Evolutionary conservation across 2,113 vertebrate species (phyloP), one percentile per base, ranked within the genome.

Genomic region (Cathartes aura): DNA sequence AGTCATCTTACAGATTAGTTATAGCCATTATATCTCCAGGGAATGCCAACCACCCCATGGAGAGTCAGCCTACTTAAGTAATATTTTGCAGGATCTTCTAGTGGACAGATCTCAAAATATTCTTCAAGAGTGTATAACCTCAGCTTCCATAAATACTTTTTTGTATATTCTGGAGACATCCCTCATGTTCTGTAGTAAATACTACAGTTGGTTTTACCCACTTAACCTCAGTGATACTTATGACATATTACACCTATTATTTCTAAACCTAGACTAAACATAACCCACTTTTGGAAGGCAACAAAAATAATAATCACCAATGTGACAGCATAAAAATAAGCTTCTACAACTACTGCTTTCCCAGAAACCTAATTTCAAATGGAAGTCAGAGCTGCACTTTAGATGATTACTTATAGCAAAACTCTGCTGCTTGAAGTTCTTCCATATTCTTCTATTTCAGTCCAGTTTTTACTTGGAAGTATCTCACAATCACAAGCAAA

Each of bases 21-120:
- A 58, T 72, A 97, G 89, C 62, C 74, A 89, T 93, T 90, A 84
- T 89, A 90, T 94, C 96, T 93, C 74, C 73, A 89, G 91, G 90
- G 79, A 96, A 92, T 15, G 48, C 11, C 91, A 80, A 14, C 94
- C 70, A 96, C 48, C 84, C 85, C 47, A 56, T 48, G 53, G 68
- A 95, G 36, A 68, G 59, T 72, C 67, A 84, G 60, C 48, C 67
- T 89, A 92, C 58, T 81, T 84, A 84, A 95, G 63, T 48, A 55
- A 56, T 82, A 56, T 90, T 96, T 91, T 81, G 20, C 55, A 94
- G 58, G 72, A 95, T 90, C 68, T 87, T 93, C 91, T 90, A 93
- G 83, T n/a, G 20, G 56, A 66, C 38, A 66, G 62, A 80, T 83
- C 76, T 87, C 84, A 72, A 94, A 95, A 96, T 83, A 96, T 70